Evolutionary conservation across 1,140 invertebrate genomes (phyloP).

Genomic region (Chironomus tepperi): DNA sequence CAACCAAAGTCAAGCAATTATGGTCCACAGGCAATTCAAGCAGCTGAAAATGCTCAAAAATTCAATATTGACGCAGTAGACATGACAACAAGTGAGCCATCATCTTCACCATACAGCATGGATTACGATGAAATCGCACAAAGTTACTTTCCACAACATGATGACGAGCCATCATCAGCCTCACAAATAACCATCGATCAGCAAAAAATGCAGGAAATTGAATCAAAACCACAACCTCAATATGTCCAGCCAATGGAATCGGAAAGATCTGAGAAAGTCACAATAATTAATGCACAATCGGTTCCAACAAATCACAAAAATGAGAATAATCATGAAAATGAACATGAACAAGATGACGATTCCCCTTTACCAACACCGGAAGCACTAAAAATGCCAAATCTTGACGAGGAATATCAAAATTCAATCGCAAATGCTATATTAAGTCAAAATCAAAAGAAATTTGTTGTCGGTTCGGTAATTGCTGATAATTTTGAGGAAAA

Average conservation of each 20-base stretch:
- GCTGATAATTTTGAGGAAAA: constrained; percentile 31
- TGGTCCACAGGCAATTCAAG: not conserved
- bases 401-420: constrained; percentile 13
- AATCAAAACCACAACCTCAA: constrained; percentile 11
- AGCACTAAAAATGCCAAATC: not conserved
- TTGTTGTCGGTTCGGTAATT: constrained; percentile 34
- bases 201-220: constrained; percentile 17
- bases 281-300: not conserved
- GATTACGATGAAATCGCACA: constrained; percentile 13
- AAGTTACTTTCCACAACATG: constrained; percentile 18
- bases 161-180: not conserved
- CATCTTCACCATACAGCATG: not conserved
- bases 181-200: not conserved
- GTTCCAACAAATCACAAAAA: constrained; percentile 9
- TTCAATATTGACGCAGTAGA: not conserved
- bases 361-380: not conserved
- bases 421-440: constrained; percentile 4
- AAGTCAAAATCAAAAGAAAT: constrained; percentile 28
- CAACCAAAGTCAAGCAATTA: not conserved
- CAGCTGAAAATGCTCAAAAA: not conserved
- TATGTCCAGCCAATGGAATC: not conserved
- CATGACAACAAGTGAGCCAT: not conserved
- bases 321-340: not conserved
- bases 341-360: not conserved
- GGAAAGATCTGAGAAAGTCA: not conserved